Evolutionary conservation across 92 coral and sea anemone species (phyloP).

Genomic region (Scolanthus callimorphus): DNA sequence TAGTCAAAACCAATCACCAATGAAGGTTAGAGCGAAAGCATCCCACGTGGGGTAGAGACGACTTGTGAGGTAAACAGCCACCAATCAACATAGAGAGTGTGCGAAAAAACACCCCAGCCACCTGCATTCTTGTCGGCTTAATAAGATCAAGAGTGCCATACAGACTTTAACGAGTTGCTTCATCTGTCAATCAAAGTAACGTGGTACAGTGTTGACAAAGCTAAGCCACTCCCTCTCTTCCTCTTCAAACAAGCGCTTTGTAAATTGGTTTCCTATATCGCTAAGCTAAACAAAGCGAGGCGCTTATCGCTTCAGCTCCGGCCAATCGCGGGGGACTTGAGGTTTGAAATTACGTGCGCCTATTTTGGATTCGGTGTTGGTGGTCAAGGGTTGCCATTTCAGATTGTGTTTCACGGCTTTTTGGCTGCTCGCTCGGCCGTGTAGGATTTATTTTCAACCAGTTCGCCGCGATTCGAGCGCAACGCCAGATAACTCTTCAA

Average conservation of each 20-base stretch:
- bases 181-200: slow-evolving; percentile 99
- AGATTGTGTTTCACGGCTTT: slow-evolving; percentile 74
- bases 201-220: slow-evolving; percentile 99
- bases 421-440: slow-evolving; percentile 59
- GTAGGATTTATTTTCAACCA: slow-evolving; percentile 37
- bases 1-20: slow-evolving; percentile 99
- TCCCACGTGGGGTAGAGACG: slow-evolving; percentile 99
- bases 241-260: slow-evolving; percentile 98
- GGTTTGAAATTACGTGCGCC: slow-evolving; percentile 28
- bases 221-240: slow-evolving; percentile 87
- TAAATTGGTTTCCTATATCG: slow-evolving; percentile 96
- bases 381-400: slow-evolving; percentile 60
- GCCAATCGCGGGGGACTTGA: slow-evolving; percentile 70
- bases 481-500: slow-evolving; percentile 34
- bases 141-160: slow-evolving; percentile 99
- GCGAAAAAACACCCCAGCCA: slow-evolving; percentile 98
- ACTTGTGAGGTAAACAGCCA: slow-evolving; percentile 98
- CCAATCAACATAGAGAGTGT: slow-evolving; percentile 99
- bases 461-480: slow-evolving; percentile 25
- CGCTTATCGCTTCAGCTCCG: slow-evolving; percentile 64
- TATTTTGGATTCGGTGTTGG: slow-evolving; percentile 39
- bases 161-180: slow-evolving; percentile 99
- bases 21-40: slow-evolving; percentile 96
- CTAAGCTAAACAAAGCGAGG: slow-evolving; percentile 90
- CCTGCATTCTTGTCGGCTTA: slow-evolving; percentile 99